These are phyloP conservation scores for Leucoraja ocellata DNA, from an alignment of 2,797 vertebrate species.

Conservation along the genomic window DNA sequence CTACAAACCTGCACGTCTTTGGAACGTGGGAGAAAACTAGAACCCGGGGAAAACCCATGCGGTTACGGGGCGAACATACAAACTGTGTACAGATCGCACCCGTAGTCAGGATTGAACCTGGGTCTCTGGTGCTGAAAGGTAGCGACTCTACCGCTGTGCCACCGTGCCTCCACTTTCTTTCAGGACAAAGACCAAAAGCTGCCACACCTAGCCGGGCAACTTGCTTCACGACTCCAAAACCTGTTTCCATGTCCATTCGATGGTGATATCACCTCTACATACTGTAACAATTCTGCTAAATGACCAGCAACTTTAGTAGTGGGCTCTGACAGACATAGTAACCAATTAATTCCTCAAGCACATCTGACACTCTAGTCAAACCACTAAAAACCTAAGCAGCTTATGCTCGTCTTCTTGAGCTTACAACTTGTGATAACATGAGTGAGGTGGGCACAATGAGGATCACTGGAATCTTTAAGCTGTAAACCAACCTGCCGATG, in stretches of 20 bases:
- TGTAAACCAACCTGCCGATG: background rate
- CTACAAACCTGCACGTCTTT: no score
- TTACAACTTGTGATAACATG: background rate
- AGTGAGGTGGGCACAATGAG: background rate
- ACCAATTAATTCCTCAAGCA: background rate
- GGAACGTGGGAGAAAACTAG: no score
- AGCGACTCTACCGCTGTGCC: no score
- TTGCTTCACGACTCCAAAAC: background rate
- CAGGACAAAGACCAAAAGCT: no score
- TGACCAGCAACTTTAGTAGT: background rate
- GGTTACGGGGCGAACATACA: no score
- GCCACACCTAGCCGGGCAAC: no score
- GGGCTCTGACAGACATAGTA: background rate
- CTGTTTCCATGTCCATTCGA: background rate
- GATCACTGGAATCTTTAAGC: background rate
- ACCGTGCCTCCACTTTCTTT: no score
- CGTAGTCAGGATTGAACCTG: no score
- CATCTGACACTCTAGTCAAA: background rate
- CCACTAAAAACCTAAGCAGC: background rate
- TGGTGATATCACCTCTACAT: background rate
- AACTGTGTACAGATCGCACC: no score
- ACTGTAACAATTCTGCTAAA: background rate
- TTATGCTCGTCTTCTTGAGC: background rate
- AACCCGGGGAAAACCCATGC: no score
- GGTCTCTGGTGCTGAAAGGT: no score